A percentile compares a stretch with the other conserved stretches of the same genome.
phyloP scores from a whole-genome alignment of 2,113 vertebrate genomes.

The Crotalus helleri region DNA sequence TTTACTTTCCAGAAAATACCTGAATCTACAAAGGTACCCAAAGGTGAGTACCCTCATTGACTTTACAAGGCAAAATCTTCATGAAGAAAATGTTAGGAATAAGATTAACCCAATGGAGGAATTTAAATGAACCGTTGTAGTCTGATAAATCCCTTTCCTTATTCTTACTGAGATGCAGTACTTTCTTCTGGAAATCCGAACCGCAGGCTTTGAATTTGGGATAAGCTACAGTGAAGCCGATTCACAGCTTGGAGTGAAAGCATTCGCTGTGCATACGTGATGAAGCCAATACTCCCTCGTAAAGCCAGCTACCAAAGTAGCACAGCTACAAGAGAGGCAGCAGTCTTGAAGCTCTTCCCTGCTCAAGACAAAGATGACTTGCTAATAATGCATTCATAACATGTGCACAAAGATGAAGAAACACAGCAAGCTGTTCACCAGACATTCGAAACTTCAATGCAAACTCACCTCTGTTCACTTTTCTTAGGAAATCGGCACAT shows the following conservation, averaged over 20 bases:
- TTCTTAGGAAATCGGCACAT: conserved; percentile 41
- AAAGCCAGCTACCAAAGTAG: conserved; percentile 59
- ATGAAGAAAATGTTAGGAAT: conserved; percentile 10
- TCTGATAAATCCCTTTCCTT: conserved; percentile 22
- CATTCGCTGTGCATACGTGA: conserved; percentile 15
- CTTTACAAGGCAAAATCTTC: not conserved
- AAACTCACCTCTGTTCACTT: conserved; percentile 62
- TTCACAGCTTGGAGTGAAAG: conserved; percentile 8
- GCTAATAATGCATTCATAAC: conserved; percentile 67
- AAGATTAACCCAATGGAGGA: conserved; percentile 10
- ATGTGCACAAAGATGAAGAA: conserved; percentile 59
- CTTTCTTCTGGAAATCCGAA: not conserved
- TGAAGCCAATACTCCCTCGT: conserved; percentile 47
- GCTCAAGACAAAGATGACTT: conserved; percentile 71
- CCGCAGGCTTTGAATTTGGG: not conserved
- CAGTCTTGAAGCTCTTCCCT: conserved; percentile 65
- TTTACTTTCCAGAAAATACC: not conserved
- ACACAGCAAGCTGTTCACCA: conserved; percentile 58
- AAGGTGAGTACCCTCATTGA: not conserved
- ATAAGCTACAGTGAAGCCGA: conserved; percentile 26
- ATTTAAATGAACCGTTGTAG: conserved; percentile 4
- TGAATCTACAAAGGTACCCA: not conserved
- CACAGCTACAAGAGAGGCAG: conserved; percentile 61
- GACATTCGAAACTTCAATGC: conserved; percentile 58
- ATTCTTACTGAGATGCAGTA: not conserved